phyloP scores from a whole-genome alignment of 2,113 vertebrate species.

The Equus przewalskii region DNA sequence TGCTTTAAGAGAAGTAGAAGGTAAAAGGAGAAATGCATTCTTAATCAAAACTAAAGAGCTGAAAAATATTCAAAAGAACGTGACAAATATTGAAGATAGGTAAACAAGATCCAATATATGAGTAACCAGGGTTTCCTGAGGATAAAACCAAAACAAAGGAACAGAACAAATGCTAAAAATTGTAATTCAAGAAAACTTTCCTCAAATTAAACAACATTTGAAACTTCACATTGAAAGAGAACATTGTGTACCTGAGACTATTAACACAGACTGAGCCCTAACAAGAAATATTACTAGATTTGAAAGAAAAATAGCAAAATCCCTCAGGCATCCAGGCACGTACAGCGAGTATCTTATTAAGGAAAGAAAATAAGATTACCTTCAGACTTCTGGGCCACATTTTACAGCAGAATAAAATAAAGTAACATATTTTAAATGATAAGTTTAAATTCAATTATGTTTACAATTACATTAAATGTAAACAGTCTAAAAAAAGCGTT shows the following conservation, averaged over 20 bases:
- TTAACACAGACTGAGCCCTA: neutral
- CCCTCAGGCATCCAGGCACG: neutral
- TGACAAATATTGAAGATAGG: neutral
- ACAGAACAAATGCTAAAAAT: neutral
- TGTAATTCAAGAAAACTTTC: neutral
- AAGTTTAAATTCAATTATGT: neutral
- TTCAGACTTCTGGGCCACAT: neutral
- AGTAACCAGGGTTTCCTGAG: neutral
- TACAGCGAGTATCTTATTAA: neutral
- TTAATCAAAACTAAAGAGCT: conserved; percentile 6
- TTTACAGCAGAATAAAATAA: neutral
- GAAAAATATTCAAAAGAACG: neutral
- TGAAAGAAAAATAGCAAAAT: neutral
- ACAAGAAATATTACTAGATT: neutral
- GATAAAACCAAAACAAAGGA: neutral
- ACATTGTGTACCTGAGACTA: neutral
- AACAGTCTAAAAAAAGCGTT: neutral
- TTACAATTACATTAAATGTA: neutral
- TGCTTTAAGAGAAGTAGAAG: neutral
- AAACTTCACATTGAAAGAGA: neutral
- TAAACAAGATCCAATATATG: neutral
- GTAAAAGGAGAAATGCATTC: neutral
- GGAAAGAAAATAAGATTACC: neutral
- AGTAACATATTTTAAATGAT: neutral
- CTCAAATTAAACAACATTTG: conserved; percentile 36